Conservation (phyloP, 2,797 vertebrate species). For the Scleropages formosus region DNA sequence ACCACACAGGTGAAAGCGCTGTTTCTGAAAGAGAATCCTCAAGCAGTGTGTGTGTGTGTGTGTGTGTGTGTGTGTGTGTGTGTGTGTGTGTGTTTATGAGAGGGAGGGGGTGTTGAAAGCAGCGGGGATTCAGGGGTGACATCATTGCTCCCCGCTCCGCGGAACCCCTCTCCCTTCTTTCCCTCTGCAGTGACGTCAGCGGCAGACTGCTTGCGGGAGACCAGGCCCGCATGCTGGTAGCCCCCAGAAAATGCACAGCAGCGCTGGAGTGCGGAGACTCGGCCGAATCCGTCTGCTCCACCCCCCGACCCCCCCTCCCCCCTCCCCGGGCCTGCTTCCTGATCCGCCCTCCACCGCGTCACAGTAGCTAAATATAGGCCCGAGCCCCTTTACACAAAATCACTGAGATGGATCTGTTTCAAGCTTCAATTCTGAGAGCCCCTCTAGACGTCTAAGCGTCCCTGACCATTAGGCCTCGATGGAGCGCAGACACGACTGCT, state of each 20-base stretch:
- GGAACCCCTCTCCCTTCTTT: conserved; percentile 12
- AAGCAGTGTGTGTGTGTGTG: neutral
- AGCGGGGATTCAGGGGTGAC: neutral
- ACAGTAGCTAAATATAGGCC: conserved; percentile 47
- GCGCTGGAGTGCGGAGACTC: neutral
- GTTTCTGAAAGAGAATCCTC: neutral
- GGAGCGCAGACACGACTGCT: neutral
- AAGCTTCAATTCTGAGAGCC: conserved; percentile 28
- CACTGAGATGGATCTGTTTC: conserved; percentile 29
- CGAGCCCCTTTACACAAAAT: conserved; percentile 34
- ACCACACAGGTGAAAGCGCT: neutral
- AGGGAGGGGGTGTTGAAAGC: neutral
- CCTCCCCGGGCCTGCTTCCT: conserved; percentile 12
- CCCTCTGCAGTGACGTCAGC: conserved; percentile 13
- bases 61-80: neutral
- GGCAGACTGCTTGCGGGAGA: neutral
- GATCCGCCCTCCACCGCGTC: neutral
- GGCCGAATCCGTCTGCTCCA: neutral
- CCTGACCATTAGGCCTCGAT: conserved; percentile 10
- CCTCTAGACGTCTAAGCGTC: neutral
- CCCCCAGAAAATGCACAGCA: neutral
- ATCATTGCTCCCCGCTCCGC: neutral
- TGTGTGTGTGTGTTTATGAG: neutral
- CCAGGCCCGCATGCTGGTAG: neutral
- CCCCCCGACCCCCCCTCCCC: neutral